phyloP scores from a whole-genome alignment of 1,140 invertebrate genomes.

The Caenorhabditis inopinata region DNA sequence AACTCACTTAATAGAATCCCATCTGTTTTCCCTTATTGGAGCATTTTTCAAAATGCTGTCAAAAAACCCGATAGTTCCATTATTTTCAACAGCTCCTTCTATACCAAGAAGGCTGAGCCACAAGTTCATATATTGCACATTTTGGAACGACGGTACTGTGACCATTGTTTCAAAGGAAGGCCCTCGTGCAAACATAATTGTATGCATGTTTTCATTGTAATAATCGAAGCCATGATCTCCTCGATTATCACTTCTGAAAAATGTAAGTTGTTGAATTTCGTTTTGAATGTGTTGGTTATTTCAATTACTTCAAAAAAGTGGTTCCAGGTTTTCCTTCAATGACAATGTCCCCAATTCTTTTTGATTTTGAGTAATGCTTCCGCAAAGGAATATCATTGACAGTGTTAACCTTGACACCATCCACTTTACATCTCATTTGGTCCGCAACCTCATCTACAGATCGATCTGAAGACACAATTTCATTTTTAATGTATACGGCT shows the following conservation, averaged over 20 bases:
- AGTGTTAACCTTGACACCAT: constrained; percentile 25
- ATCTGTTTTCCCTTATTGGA: neutral
- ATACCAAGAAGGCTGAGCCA: constrained; percentile 31
- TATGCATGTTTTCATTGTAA: constrained; percentile 48
- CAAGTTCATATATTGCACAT: constrained; percentile 55
- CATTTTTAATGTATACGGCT: neutral
- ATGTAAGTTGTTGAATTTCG: neutral
- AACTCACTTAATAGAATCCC: neutral
- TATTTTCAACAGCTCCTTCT: neutral
- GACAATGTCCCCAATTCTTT: constrained; percentile 52
- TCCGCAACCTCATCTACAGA: neutral
- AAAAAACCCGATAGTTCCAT: constrained; percentile 7
- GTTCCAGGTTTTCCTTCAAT: constrained; percentile 51
- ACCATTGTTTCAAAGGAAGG: constrained; percentile 43
- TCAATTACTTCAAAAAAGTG: constrained; percentile 45
- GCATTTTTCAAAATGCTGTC: neutral
- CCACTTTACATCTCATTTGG: constrained; percentile 13
- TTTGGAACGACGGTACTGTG: constrained; percentile 53
- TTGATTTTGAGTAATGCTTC: constrained; percentile 52
- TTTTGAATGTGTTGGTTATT: neutral
- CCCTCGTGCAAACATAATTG: constrained; percentile 53
- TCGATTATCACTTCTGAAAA: constrained; percentile 32
- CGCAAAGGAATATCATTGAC: constrained; percentile 51
- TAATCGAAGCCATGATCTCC: constrained; percentile 53
- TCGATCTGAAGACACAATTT: neutral